Conservation (phyloP, 2,888 invertebrate genomes). For the Xanthia togata region DNA sequence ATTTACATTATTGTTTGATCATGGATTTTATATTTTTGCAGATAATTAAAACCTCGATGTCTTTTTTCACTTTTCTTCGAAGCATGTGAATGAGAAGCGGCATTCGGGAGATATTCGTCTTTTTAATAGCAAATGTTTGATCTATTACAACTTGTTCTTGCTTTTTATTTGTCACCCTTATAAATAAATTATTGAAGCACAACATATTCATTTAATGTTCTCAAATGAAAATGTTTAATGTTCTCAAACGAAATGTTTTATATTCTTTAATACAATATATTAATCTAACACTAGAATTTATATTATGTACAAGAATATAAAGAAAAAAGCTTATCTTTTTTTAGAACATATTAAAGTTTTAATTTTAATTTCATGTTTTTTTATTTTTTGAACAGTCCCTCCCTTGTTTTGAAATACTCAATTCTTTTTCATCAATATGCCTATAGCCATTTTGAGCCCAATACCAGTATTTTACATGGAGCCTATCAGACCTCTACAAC, state of each 20-base stretch:
- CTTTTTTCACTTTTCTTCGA: conserved; percentile 45
- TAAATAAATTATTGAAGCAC: neutral
- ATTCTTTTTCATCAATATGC: neutral
- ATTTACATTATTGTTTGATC: neutral
- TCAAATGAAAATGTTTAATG: too few species aligned
- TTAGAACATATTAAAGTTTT: neutral
- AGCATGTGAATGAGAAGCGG: conserved; percentile 11
- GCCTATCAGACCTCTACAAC: too few species aligned
- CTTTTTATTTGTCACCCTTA: neutral
- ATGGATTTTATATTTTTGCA: conserved; percentile 19
- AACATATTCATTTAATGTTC: neutral
- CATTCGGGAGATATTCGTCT: neutral
- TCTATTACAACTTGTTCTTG: neutral
- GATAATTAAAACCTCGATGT: conserved; percentile 43
- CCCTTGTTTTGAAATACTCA: neutral
- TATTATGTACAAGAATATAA: too few species aligned
- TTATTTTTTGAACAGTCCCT: neutral
- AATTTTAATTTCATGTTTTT: neutral
- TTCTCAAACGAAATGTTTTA: too few species aligned
- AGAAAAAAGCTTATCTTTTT: neutral
- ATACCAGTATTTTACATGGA: too few species aligned
- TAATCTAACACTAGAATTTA: too few species aligned
- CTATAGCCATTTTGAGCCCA: too few species aligned
- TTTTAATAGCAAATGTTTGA: neutral
- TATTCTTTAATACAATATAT: too few species aligned